A percentile compares a stretch with the other conserved stretches of the same genome.
Conservation (phyloP, 2,888 invertebrate genomes). For the Drosophila phalerata region DNA sequence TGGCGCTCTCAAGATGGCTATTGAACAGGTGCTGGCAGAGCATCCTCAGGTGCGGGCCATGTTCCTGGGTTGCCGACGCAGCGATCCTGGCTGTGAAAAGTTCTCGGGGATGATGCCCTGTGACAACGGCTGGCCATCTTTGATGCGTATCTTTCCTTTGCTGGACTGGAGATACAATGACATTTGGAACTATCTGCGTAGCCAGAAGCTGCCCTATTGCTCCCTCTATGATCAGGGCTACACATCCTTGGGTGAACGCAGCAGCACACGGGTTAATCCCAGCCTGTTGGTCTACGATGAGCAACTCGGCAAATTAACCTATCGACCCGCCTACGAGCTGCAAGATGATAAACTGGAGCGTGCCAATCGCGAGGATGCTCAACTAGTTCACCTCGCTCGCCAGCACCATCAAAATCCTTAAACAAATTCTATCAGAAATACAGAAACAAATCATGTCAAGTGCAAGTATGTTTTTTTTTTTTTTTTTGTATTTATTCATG, state of each 20-base stretch:
- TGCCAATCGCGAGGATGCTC: constrained; percentile 60
- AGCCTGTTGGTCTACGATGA: constrained; percentile 87
- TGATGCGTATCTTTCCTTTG: constrained; percentile 94
- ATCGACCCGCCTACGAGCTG: constrained; percentile 90
- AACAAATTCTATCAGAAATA: background rate
- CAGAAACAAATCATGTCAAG: constrained; percentile 41
- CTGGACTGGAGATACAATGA: constrained; percentile 95
- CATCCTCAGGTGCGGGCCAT: constrained; percentile 90
- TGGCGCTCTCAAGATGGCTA: constrained; percentile 90
- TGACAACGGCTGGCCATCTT: constrained; percentile 94
- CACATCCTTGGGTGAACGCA: constrained; percentile 93
- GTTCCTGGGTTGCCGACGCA: constrained; percentile 95
- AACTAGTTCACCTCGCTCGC: background rate
- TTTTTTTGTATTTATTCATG: constrained; percentile 5
- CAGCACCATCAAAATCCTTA: constrained; percentile 13
- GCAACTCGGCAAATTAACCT: constrained; percentile 85
- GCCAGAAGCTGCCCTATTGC: constrained; percentile 94
- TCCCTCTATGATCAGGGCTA: constrained; percentile 95
- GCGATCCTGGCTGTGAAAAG: constrained; percentile 92
- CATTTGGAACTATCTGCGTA: constrained; percentile 94
- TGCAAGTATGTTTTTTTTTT: constrained; percentile 7
- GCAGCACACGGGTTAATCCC: constrained; percentile 92
- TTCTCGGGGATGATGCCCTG: constrained; percentile 90
- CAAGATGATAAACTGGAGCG: constrained; percentile 70
- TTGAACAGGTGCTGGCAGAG: constrained; percentile 87